Conservation (phyloP, 37 sponge, comb jelly and placozoan genomes). For the Dysidea cf. avara region DNA sequence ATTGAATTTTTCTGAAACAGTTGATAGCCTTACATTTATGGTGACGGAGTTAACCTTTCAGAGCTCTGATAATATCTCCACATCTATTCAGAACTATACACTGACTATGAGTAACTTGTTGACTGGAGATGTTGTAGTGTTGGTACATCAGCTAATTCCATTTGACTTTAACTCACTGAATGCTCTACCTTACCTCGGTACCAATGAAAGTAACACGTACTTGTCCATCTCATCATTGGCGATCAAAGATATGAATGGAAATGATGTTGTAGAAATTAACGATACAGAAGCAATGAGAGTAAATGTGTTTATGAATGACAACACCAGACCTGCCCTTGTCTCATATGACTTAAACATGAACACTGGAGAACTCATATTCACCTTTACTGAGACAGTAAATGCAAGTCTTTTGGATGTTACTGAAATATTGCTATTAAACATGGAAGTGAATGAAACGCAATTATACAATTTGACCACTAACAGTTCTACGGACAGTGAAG, state of each 20-base stretch:
- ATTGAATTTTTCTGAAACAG: constrained; percentile 84
- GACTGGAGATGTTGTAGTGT: constrained; percentile 60
- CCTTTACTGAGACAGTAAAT: constrained; percentile 84
- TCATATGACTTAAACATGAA: constrained; percentile 78
- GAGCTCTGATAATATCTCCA: constrained; percentile 22
- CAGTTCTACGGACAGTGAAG: constrained; percentile 44
- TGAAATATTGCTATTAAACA: constrained; percentile 45
- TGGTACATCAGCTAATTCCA: constrained; percentile 37
- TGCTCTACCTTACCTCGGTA: constrained; percentile 58
- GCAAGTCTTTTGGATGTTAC: constrained; percentile 71
- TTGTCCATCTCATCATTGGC: constrained; percentile 47
- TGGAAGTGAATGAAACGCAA: constrained; percentile 27
- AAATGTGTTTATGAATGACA: constrained; percentile 31
- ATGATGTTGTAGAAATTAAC: constrained; percentile 48
- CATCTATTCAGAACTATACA: constrained; percentile 33
- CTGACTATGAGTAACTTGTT: constrained; percentile 40
- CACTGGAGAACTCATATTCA: constrained; percentile 49
- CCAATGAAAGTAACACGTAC: constrained; percentile 53
- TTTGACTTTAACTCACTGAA: constrained; percentile 83
- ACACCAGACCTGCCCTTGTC: constrained; percentile 52
- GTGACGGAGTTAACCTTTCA: constrained; percentile 70
- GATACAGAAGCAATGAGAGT: constrained; percentile 42
- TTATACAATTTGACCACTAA: constrained; percentile 31
- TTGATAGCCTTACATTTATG: constrained; percentile 68
- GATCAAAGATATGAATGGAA: constrained; percentile 80